Evolutionary conservation across 2,113 vertebrate genomes (phyloP).

Genomic region (Phasianus colchicus): DNA sequence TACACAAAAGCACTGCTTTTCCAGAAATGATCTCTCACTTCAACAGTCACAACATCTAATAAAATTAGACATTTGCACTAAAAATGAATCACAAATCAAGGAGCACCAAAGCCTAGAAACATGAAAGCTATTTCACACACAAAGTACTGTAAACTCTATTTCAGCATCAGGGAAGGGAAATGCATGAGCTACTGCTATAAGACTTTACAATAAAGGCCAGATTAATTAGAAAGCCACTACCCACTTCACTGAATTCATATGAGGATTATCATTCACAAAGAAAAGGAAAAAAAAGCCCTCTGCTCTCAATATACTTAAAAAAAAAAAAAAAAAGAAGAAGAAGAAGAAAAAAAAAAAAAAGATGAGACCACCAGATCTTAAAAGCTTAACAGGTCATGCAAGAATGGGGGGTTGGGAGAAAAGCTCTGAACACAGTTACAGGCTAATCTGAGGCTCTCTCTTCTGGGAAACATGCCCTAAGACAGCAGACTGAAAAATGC

Average conservation of each 20-base stretch:
- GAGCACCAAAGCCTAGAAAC: slow-evolving; percentile 7
- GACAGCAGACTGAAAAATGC: neutral
- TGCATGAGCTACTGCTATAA: neutral
- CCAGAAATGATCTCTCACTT: neutral
- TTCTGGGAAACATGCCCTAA: neutral
- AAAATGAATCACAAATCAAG: neutral
- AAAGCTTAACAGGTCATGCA: neutral
- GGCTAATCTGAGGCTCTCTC: neutral
- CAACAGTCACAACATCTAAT: neutral
- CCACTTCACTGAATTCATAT: neutral
- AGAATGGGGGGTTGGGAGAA: neutral
- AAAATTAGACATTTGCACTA: neutral
- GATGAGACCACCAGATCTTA: neutral
- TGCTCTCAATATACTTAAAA: neutral
- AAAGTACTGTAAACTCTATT: neutral
- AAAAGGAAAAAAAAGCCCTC: neutral
- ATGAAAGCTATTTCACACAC: neutral
- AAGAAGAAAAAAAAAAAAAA: no score
- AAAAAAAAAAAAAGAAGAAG: no score
- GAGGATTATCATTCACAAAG: neutral
- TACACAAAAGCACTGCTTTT: neutral
- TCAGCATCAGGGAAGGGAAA: neutral
- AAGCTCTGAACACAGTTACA: neutral
- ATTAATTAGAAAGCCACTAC: neutral
- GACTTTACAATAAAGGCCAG: neutral